phyloP scores from a whole-genome alignment of 2,113 vertebrate genomes.

The Dipodomys ordii region DNA sequence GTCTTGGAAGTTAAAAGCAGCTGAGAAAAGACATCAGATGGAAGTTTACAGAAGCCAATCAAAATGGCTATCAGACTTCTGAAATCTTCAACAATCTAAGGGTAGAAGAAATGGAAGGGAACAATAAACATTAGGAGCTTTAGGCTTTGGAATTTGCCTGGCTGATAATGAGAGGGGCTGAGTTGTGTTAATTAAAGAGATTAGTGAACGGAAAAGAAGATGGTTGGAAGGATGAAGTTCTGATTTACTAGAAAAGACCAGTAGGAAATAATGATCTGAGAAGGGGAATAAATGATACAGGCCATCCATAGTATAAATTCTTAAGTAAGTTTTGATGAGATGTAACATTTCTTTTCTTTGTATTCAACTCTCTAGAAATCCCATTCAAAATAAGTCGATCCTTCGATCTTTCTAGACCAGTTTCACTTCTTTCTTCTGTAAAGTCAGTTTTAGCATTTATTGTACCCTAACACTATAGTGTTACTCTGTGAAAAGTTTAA shows the following conservation, averaged over 20 bases:
- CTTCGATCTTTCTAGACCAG: conserved; percentile 51
- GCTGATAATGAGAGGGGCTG: conserved; percentile 40
- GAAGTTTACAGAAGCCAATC: conserved; percentile 47
- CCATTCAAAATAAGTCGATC: conserved; percentile 36
- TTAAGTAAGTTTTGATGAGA: conserved; percentile 11
- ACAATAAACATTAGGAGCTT: conserved; percentile 4
- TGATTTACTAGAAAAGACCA: conserved; percentile 35
- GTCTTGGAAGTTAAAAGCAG: conserved; percentile 50
- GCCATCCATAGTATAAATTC: conserved; percentile 34
- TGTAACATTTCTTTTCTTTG: conserved; percentile 41
- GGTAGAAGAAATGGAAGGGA: conserved; percentile 29
- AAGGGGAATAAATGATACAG: background rate
- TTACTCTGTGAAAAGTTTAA: conserved; percentile 41
- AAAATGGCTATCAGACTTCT: background rate
- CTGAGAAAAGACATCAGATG: background rate
- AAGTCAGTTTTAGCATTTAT: conserved; percentile 62
- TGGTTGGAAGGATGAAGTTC: conserved; percentile 29
- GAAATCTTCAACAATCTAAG: conserved; percentile 41
- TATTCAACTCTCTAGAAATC: conserved; percentile 9
- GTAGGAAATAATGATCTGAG: conserved; percentile 24
- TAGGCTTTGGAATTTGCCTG: conserved; percentile 21
- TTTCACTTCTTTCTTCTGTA: conserved; percentile 44
- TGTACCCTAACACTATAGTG: conserved; percentile 38
- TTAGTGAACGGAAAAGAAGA: conserved; percentile 51
- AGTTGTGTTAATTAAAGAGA: conserved; percentile 37